Evolutionary conservation across 2,888 invertebrate species (phyloP), one percentile per base, ranked within the genome.

Genomic region (Spisula subtruncata): DNA sequence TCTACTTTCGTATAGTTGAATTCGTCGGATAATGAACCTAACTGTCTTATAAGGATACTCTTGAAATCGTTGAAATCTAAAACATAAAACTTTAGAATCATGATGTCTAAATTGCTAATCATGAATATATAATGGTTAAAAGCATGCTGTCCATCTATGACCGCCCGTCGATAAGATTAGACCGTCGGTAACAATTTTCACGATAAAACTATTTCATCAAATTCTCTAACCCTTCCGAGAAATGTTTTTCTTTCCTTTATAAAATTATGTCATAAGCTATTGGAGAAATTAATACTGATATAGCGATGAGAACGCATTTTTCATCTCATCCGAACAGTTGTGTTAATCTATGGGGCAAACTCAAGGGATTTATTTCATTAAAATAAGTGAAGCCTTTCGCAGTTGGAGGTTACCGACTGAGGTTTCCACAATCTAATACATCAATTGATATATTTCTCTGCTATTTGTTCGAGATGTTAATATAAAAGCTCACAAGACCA

Each of bases 391-490:
- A 66, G 60, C 25, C 60, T 66, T 66, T 66, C 25, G 25, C 25
- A 66, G 60, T 66, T 66, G 60, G 60, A 66, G 5, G 25, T 66
- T 66, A 6, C 60, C 60, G 60, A 25, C 25, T 25, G 25, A 66
- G 60, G 60, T 66, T 25, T 66, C 60, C 60, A 25, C 60, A 6
- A 25, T 25, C 60, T 66, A 66, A 66, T 66, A 66, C 25, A 66
- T 66, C 60, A 66, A 66, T 66, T 66, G 60, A 25, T 66, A 66
- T 4, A 10, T 66, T 66, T 66, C 60, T 66, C 60, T 25, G 60
- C 60, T 66, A 25, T 66, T 66, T 66, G n/a, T 66, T 66, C 60
- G n/a, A 66, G 60, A 25, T 66, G 60, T 66, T 66, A 66, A 66
- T 66, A 66, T 66, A 66, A 66, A 66, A 25, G 20, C n/a, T 66